Evolutionary conservation across 2,888 invertebrate genomes (phyloP).

Genomic region (Drosophila lacicola): DNA sequence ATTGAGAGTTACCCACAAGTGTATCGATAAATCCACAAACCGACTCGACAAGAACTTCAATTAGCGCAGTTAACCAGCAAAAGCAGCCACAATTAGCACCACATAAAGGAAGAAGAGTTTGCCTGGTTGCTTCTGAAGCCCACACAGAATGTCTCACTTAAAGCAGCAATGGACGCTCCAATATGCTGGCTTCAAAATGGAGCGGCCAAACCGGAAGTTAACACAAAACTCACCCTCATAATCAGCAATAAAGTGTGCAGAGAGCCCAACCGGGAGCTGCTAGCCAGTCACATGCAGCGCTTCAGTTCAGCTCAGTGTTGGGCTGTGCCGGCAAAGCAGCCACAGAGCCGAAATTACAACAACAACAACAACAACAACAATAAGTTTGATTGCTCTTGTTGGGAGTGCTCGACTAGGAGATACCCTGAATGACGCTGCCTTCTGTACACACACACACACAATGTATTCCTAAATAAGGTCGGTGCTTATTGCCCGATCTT

Average conservation of each 20-base stretch:
- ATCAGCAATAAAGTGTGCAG: constrained; percentile 55
- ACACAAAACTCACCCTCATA: constrained; percentile 65
- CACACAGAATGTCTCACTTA: constrained; percentile 48
- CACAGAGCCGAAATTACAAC: constrained; percentile 37
- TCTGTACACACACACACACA: too few relatives aligned
- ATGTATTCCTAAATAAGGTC: too few relatives aligned
- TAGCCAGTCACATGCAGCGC: constrained; percentile 28
- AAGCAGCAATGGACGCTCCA: neutral
- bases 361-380: constrained; percentile 21
- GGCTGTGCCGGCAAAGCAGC: constrained; percentile 45
- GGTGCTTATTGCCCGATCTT: too few relatives aligned
- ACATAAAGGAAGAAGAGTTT: constrained; percentile 49
- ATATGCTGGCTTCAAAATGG: constrained; percentile 47
- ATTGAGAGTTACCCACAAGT: constrained; percentile 1
- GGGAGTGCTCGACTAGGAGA: too few relatives aligned
- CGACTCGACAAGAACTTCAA: constrained; percentile 54
- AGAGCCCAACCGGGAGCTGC: constrained; percentile 20
- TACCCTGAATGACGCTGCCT: too few relatives aligned
- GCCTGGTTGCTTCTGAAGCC: constrained; percentile 8
- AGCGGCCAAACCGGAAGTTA: constrained; percentile 57
- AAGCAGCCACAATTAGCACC: constrained; percentile 71
- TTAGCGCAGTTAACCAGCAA: constrained; percentile 63
- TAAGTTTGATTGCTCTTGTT: too few relatives aligned
- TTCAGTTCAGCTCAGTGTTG: constrained; percentile 14
- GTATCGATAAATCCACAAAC: constrained; percentile 44